phyloP scores from a whole-genome alignment of 2,797 vertebrate species.

The Tangara arthus region DNA sequence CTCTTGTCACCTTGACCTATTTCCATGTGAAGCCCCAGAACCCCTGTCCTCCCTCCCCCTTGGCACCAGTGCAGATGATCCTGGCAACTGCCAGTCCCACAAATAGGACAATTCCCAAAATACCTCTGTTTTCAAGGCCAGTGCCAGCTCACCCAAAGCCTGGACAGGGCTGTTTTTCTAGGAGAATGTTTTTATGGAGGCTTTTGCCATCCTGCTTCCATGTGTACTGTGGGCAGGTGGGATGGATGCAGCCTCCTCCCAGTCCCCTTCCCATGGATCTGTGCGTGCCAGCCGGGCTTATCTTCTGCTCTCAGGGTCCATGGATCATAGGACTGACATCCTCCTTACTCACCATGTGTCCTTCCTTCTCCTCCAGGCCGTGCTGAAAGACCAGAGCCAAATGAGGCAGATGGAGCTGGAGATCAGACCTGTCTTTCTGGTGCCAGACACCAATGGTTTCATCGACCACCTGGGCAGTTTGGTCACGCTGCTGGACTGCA shows the following conservation, averaged over 20 bases:
- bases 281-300: neutral
- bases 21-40: neutral
- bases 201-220: neutral
- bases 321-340: neutral
- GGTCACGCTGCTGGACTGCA: conserved; percentile 83
- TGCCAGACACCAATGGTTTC: conserved; percentile 97
- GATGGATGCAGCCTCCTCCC: neutral
- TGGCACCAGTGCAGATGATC: neutral
- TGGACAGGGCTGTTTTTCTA: neutral
- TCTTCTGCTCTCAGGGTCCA: conserved; percentile 8
- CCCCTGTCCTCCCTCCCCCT: neutral
- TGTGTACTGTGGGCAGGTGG: neutral
- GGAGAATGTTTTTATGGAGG: neutral
- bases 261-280: neutral
- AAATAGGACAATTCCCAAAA: neutral
- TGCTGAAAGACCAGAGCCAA: conserved; percentile 87
- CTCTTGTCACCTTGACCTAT: neutral
- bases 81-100: neutral
- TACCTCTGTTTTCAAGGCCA: neutral
- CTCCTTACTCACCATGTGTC: conserved; percentile 1
- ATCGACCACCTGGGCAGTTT: conserved; percentile 92
- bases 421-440: conserved; percentile 92
- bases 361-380: conserved; percentile 81
- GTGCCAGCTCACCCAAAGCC: neutral
- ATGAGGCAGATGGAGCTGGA: conserved; percentile 91